Base-by-base conservation (phyloP, 2,797 vertebrate species). In the Thaleichthys pacificus region DNA sequence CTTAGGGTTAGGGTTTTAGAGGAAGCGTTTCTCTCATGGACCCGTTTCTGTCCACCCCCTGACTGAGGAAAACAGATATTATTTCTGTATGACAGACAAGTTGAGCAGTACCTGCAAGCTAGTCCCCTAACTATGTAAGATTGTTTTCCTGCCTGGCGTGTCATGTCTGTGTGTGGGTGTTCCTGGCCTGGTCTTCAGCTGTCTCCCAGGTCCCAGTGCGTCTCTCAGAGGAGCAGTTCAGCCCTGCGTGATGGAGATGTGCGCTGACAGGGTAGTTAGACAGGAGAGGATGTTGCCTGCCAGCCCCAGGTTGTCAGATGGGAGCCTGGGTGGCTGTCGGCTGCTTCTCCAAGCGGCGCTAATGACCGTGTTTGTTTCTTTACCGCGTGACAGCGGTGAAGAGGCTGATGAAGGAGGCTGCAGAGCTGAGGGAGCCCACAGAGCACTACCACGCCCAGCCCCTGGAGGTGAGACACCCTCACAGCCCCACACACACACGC, bases 381-480 rank as follows among this genome's bases (percentile, higher is more conserved):
- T 69, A 24, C 63, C 8, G 9, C 86, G 68, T 83, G 76, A 79
- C 76, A 98, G 96, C 97, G 78, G 97, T 99, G 73, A 99, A 99
- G 87, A 94, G 97, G 87, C 90, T 99, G 89, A 99, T 99, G 97
- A 99, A 98, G 82, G 97, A 99, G 83, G 97, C 97, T 2, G 96
- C 96, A 19, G 97, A 99, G 78, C 87, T 99, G 79, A 95, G 95
- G 79, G 97, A 99, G 65, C 96, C 97, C 56, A 98, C 97, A 64
- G 96, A 99, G 87, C 97, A 99, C 85, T 99, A 99, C 89, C 97
- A 99, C 62, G 97, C 97, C n/a, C 97, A 99, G 78, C 97, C 97
- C 68, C 92, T 99, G 81, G 97, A 99, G 89, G 97, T 99, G 84
- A 90, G 84, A 89, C 38, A 3, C 38, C 2, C 38, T 11, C 38